Evolutionary conservation across 2,888 invertebrate genomes (phyloP), one percentile per base, ranked within the genome.

Genomic region (Trichopria drosophilae): DNA sequence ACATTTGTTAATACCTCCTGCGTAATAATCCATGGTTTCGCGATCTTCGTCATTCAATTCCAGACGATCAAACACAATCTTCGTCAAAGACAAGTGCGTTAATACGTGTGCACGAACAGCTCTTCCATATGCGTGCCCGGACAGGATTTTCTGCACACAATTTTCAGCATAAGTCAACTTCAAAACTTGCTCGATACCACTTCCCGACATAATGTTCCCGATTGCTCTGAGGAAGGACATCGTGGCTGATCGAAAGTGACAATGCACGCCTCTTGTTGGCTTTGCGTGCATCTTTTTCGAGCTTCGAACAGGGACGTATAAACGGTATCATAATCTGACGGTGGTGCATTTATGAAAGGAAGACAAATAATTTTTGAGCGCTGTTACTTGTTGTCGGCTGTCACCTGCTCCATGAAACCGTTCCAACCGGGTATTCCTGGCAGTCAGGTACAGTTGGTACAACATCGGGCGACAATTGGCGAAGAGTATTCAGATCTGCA

Each of bases 81-180:
- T n/a, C n/a, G n/a, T n/a, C n/a, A n/a, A n/a, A n/a, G n/a, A n/a
- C n/a, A n/a, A 64, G 20, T 31, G 55, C 35, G 15, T 57, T 55
- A 12, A 59, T 62, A 7, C 24, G 29, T 41, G 40, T 4, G 16
- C 29, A 23, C 41, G 10, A 18, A 51, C 35, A 15, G 19, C 20
- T 31, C 44, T 13, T 3, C 39, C 37, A 35, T 51, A 51, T 18
- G 40, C 46, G 18, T 45, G 39, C 9, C 45, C 45, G 12, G 13
- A 18, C n/a, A 51, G n/a, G 31, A 51, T 46, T 55, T 65, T 61
- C 1, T 64, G 62, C 3, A 59, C 51, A 2, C 60, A 58, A 16
- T 49, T 53, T 5, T 49, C 19, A 18, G 69, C 69, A 57, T 67
- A 72, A n/a, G n/a, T n/a, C n/a, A n/a, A n/a, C 13, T 12, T 19